Percentiles rank a stretch among this genome's conserved stretches.
These are phyloP conservation scores for Strigamia maritima DNA, from an alignment of 2,888 invertebrate genomes.

Conservation along the genomic window DNA sequence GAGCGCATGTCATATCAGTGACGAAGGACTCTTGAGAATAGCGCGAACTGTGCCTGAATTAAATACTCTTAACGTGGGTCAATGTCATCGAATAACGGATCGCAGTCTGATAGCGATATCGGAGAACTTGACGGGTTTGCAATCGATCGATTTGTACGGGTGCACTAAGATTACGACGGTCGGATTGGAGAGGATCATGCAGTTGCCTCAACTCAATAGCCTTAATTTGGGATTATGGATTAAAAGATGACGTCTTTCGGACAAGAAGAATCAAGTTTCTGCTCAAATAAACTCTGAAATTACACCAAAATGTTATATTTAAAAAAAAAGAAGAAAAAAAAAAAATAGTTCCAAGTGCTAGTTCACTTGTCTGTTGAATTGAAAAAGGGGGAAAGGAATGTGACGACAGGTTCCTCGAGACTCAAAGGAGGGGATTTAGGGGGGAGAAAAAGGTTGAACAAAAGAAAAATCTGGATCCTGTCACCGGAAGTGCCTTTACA, in stretches of 20 bases:
- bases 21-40: conserved; percentile 81
- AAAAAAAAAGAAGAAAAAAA: background rate
- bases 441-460: background rate
- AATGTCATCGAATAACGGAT: conserved; percentile 86
- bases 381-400: background rate
- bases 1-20: conserved; percentile 87
- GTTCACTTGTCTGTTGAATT: background rate
- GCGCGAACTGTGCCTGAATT: conserved; percentile 79
- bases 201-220: conserved; percentile 77
- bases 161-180: conserved; percentile 84
- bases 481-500: background rate
- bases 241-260: conserved; percentile 65
- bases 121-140: conserved; percentile 74
- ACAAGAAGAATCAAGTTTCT: background rate
- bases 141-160: conserved; percentile 91
- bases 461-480: background rate
- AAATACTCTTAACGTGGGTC: conserved; percentile 88
- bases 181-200: conserved; percentile 84
- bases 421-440: background rate
- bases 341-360: background rate
- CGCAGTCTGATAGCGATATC: conserved; percentile 75
- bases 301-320: background rate
- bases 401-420: conserved; percentile 1
- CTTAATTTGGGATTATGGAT: conserved; percentile 91
- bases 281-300: background rate